Conservation (phyloP, 2,113 vertebrate species). For the Arvicanthis niloticus region DNA sequence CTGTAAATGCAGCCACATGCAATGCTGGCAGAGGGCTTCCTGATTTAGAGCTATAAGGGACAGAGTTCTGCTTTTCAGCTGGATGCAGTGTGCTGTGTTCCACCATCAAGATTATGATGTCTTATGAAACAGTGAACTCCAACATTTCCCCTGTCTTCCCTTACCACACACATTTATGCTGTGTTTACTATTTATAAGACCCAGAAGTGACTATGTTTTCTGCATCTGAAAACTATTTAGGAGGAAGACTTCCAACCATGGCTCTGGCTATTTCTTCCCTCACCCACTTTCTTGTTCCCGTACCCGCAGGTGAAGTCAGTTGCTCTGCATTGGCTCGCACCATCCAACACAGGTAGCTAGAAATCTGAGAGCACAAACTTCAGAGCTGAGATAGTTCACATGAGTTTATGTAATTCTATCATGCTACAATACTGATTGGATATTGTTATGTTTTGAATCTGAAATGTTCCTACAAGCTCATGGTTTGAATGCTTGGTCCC, state of each 20-base stretch:
- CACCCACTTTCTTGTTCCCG: neutral
- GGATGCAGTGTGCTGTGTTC: neutral
- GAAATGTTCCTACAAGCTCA: neutral
- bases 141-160: neutral
- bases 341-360: neutral
- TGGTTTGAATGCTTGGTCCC: neutral
- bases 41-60: neutral
- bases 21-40: neutral
- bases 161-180: neutral
- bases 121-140: neutral
- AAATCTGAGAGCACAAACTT: conserved; percentile 35
- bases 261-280: neutral
- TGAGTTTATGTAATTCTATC: conserved; percentile 34
- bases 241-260: neutral
- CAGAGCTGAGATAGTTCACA: neutral
- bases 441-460: neutral
- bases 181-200: neutral
- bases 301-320: conserved; percentile 45
- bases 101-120: conserved; percentile 4
- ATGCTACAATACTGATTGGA: neutral
- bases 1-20: neutral
- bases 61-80: neutral
- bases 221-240: neutral
- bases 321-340: neutral
- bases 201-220: neutral